Base-by-base conservation (phyloP, 2,113 vertebrate species). In the Porphyrio hochstetteri region DNA sequence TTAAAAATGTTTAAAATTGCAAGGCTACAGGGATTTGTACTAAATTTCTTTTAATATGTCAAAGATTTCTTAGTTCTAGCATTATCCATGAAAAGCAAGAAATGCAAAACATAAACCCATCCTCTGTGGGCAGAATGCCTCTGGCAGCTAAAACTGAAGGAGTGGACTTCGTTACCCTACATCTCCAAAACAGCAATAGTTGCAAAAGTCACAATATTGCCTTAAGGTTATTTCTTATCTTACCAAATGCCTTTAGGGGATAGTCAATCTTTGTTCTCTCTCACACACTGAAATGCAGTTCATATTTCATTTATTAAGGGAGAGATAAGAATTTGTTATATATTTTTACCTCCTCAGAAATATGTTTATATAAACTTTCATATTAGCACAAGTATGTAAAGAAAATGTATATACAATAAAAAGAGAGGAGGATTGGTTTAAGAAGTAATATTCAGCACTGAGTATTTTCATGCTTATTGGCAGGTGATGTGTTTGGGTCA, bases 211-310 rank as follows among this genome's bases (percentile, higher is more conserved):
- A 82, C 80, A 93, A 50, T 88, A 92, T 82, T 76, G 95, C 92
- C 95, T 94, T 88, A 93, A 96, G 95, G 90, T 91, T 96, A 68
- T 94, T 95, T 96, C 77, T 95, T 88, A 88, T 96, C 83, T 76
- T 95, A 94, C 33, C 65, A 88, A 92, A 94, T 72, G 68, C 93
- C 96, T 96, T 90, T 31, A 95, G 92, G 95, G 82, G 72, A 88
- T 69, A 86, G 82, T 33, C 23, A 2, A 24, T 69, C 89, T 92
- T 92, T 92, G 57, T 86, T 95, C 88, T 79, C n/a, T 60, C 53
- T 13, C 29, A 59, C 23, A 42, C 11, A 31, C 18, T 69, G 67
- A 90, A 85, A 79, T 68, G 64, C 18, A 35, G 29, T n/a, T 85
- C 57, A 68, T 16, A 25, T 68, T 65, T 76, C 48, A 72, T 64